Evolutionary conservation across 2,797 vertebrate genomes (phyloP).

Genomic region (Pipistrellus pipistrellus): DNA sequence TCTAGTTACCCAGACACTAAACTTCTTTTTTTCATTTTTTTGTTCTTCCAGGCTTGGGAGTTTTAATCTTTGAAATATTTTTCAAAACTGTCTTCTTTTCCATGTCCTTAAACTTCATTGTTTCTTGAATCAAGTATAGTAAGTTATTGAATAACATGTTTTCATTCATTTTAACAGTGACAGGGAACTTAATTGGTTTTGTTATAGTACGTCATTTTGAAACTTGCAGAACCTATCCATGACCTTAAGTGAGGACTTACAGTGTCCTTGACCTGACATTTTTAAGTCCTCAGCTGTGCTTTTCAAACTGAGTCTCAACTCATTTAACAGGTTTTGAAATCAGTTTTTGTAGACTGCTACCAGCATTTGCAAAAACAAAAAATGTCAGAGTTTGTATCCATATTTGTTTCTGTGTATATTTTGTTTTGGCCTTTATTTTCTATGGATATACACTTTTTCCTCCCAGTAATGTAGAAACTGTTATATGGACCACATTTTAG

Average conservation of each 20-base stretch:
- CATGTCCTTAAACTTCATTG: neutral
- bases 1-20: neutral
- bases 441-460: neutral
- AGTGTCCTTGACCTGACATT: neutral
- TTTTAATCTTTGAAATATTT: slow-evolving; percentile 56
- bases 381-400: neutral
- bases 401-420: slow-evolving; percentile 6
- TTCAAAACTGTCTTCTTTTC: neutral
- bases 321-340: slow-evolving; percentile 31
- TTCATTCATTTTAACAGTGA: neutral
- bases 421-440: neutral
- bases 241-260: neutral
- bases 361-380: slow-evolving; percentile 12
- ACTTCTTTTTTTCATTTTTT: neutral
- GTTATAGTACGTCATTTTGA: neutral
- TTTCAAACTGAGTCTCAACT: slow-evolving; percentile 4
- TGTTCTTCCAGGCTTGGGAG: neutral
- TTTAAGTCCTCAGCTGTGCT: neutral
- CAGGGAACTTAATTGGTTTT: neutral
- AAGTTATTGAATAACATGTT: neutral
- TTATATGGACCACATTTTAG: neutral
- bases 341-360: slow-evolving; percentile 7
- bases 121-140: slow-evolving; percentile 14
- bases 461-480: neutral
- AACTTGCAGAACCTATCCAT: neutral